Evolutionary conservation across 2,888 invertebrate genomes (phyloP), one percentile per base, ranked within the genome.

Genomic region (Furcula furcula): DNA sequence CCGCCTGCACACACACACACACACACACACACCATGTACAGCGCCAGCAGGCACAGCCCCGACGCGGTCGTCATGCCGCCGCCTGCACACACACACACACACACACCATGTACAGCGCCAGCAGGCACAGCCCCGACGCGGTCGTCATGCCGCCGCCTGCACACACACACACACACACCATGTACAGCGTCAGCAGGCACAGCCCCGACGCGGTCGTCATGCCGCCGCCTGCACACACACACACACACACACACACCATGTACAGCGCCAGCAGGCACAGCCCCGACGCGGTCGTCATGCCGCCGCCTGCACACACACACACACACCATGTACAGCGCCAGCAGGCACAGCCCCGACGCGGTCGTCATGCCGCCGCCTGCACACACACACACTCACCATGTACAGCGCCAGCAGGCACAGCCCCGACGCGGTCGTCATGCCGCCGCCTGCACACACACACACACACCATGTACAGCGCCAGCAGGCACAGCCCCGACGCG

Each of bases 41-140:
- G 93, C 44, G 92, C 91, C 53, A 99, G 91, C 47, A 99, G 91
- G 44, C 96, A 84, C 30, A 95, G 79, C 10, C 99, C 99, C 1
- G 97, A 95, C 53, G 94, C 72, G 11, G 96, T 95, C 7, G 96
- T 96, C 7, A 20, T 34, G 6, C 29, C 22, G 50, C 33, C 22
- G 32, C n/a, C 50, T 53, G 28, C 18, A 28, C 20, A 22, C 0
- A 19, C 7, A 18, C 11, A n/a, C 9, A 10, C 12, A 11, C 99
- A 82, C 98, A 96, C 33, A 93, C 80, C 92, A 99, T 94, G 87
- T 99, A 99, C 55, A 96, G 93, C 44, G 92, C 91, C 53, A 99
- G 91, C 47, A 99, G 91, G 44, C 96, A 84, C 30, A 95, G 79
- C 10, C 99, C 99, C 1, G 97, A 95, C 53, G 94, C 72, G 11